Percentiles rank a stretch among this genome's conserved stretches.
Conservation (phyloP, 2,113 vertebrate genomes). For the Gasterosteus nipponicus region DNA sequence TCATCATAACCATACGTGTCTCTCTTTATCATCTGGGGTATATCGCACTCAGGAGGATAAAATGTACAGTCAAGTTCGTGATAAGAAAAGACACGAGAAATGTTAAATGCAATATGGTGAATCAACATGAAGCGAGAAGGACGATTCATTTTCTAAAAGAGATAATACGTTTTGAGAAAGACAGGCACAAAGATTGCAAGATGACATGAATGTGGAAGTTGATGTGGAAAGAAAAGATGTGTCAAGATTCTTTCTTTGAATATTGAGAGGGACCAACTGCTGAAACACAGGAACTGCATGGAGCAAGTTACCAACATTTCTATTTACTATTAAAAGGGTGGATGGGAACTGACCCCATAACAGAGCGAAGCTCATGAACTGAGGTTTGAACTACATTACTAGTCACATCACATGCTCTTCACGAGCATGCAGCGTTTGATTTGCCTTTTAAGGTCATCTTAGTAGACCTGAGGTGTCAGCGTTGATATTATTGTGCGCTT, state of each 20-base stretch:
- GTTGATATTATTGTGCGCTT: neutral
- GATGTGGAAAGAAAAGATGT: neutral
- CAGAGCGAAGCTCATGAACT: neutral
- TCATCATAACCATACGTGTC: neutral
- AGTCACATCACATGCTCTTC: neutral
- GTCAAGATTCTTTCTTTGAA: neutral
- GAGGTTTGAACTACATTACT: neutral
- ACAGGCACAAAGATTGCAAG: neutral
- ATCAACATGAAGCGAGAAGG: neutral
- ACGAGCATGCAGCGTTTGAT: neutral
- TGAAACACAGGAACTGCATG: neutral
- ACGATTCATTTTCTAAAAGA: neutral
- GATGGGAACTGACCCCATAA: neutral
- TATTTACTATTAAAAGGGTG: neutral
- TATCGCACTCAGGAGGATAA: neutral
- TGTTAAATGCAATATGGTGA: neutral
- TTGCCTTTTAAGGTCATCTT: neutral
- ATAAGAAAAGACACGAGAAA: neutral
- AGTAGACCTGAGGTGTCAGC: neutral
- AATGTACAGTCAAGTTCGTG: neutral
- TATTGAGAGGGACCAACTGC: neutral
- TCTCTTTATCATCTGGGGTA: neutral
- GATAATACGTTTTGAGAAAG: neutral
- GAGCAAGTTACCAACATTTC: neutral
- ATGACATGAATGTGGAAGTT: conserved; percentile 32